Percentiles rank a stretch among this genome's conserved stretches.
These are phyloP conservation scores for Scopus umbretta DNA, from an alignment of 2,113 vertebrate genomes.

Conservation along the genomic window DNA sequence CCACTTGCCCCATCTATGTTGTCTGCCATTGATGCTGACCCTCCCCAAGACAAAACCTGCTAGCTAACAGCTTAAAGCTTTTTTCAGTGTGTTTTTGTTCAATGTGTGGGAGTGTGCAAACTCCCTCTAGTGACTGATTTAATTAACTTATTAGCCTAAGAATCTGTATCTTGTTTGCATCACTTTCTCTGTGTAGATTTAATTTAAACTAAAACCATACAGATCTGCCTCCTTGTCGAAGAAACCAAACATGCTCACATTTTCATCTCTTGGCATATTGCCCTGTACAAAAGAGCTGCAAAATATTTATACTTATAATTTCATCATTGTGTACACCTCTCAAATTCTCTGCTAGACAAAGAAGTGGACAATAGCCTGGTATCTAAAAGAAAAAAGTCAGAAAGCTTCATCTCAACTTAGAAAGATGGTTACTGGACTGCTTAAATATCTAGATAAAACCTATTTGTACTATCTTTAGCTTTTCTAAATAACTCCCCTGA, in stretches of 20 bases:
- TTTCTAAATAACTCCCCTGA: neutral
- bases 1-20: neutral
- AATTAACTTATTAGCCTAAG: neutral
- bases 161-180: neutral
- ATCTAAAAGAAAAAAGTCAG: neutral
- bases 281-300: neutral
- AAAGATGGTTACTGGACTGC: neutral
- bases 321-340: neutral
- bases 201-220: neutral
- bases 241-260: neutral
- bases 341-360: neutral
- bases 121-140: conserved; percentile 31
- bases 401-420: neutral
- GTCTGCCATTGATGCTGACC: neutral
- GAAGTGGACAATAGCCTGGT: neutral
- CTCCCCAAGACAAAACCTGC: neutral
- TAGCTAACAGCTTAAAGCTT: neutral
- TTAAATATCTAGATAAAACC: neutral
- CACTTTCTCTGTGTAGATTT: neutral
- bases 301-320: neutral
- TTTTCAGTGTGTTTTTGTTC: neutral
- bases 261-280: neutral
- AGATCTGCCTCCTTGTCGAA: neutral
- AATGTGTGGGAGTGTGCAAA: neutral
- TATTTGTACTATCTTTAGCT: neutral